These are phyloP conservation scores for Drosophila bocki DNA, from an alignment of 1,140 invertebrate genomes.

Conservation along the genomic window DNA sequence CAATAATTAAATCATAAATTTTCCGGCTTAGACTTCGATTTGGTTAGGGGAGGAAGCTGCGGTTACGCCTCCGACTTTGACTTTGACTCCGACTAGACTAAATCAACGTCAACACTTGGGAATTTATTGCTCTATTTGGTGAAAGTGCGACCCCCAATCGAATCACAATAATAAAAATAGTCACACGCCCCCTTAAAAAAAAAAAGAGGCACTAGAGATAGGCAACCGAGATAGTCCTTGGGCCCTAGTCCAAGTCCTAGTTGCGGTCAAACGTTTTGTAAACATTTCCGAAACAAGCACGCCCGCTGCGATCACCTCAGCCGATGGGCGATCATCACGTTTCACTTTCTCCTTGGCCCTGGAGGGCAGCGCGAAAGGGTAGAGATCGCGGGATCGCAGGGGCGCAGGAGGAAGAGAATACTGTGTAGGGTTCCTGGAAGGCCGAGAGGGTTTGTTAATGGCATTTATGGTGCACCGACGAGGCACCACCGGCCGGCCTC, in stretches of 20 bases:
- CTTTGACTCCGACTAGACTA: constrained; percentile 23
- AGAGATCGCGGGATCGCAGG: background rate
- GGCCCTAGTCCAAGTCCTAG: constrained; percentile 27
- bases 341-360: constrained; percentile 48
- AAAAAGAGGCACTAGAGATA: background rate
- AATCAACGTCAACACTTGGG: constrained; percentile 64
- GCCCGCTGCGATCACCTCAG: constrained; percentile 28
- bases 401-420: background rate
- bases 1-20: constrained; percentile 84
- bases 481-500: constrained; percentile 10
- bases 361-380: constrained; percentile 33
- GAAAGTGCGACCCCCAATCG: constrained; percentile 48
- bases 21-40: constrained; percentile 10
- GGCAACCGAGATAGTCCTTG: constrained; percentile 3
- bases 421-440: constrained; percentile 60
- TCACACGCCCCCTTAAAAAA: constrained; percentile 62
- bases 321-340: constrained; percentile 15
- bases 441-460: constrained; percentile 67
- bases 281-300: constrained; percentile 36
- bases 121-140: constrained; percentile 82
- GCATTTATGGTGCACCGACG: constrained; percentile 62
- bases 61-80: constrained; percentile 4
- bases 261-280: constrained; percentile 46
- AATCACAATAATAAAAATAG: constrained; percentile 79
- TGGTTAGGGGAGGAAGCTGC: background rate